Percentiles rank a stretch among this genome's conserved stretches.
phyloP scores from a whole-genome alignment of 2,797 vertebrate species.

The Phrynocephalus forsythii region DNA sequence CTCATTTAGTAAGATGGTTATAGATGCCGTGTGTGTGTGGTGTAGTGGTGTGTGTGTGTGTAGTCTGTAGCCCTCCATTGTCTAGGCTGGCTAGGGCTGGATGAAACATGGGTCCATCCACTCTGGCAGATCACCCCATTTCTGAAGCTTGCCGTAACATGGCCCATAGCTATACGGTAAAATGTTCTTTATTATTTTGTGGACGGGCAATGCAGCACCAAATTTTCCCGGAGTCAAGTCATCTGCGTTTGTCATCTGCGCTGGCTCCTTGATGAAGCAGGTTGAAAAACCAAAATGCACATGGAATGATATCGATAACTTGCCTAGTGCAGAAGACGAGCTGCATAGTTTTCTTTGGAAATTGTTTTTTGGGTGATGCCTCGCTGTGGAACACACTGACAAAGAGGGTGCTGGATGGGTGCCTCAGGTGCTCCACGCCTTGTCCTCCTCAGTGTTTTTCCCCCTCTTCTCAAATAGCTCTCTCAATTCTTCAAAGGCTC shows the following conservation, averaged over 20 bases:
- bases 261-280: background rate
- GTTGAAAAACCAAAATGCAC: background rate
- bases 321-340: background rate
- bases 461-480: background rate
- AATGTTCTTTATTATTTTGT: background rate
- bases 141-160: background rate
- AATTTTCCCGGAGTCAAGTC: background rate
- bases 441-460: background rate
- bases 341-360: conserved; percentile 6
- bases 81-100: background rate
- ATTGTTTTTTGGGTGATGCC: background rate
- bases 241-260: background rate
- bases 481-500: conserved; percentile 4
- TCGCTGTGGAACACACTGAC: background rate
- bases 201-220: background rate
- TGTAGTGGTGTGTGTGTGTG: no score
- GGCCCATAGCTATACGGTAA: background rate
- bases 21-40: no score
- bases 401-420: background rate
- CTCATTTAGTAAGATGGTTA: no score
- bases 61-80: background rate
- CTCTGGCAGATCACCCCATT: background rate
- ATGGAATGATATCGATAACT: background rate
- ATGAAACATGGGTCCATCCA: background rate
- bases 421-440: background rate